Evolutionary conservation across 2,888 invertebrate species (phyloP), one percentile per base, ranked within the genome.

Genomic region (Polydrusus cervinus): DNA sequence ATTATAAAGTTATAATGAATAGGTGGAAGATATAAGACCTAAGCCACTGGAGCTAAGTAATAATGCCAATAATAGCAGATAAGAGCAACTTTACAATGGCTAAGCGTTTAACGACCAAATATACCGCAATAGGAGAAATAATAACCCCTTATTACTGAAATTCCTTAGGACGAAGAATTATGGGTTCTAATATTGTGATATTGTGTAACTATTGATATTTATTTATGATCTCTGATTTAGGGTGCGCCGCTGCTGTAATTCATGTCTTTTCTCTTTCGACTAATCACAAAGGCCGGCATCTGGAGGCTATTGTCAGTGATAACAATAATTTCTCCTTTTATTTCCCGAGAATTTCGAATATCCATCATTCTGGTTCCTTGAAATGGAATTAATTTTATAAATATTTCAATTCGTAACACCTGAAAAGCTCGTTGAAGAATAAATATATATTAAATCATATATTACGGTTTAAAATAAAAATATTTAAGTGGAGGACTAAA

Each of bases 191-290:
- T 82, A 81, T 81, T 70, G 60, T 47, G 70, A 51, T 70, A 70
- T 70, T 77, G 79, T 69, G 79, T 80, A 81, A 83, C 82, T 80
- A 82, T 82, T 80, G 81, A 80, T 83, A 82, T 82, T 81, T 81
- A 83, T 82, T 82, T 83, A 79, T 79, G 79, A 74, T 71, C 77
- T 77, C 74, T 76, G 75, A 75, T 78, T 77, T 75, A 67, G 69
- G 76, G 75, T 71, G 70, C 38, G 38, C 60, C 70, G 74, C 78
- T 74, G 73, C 74, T 70, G 70, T 69, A 78, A 79, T 79, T 79
- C 78, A 80, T 78, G 75, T 72, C 71, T 67, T 76, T 76, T 78
- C 79, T 71, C 75, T 78, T 80, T 78, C 78, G 69, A 60, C 62
- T 61, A 30, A 57, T 66, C 71, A 78, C 78, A 79, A 78, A 78